Base-by-base conservation (phyloP, 1,140 invertebrate genomes). In the Philopotamus ludificatus region DNA sequence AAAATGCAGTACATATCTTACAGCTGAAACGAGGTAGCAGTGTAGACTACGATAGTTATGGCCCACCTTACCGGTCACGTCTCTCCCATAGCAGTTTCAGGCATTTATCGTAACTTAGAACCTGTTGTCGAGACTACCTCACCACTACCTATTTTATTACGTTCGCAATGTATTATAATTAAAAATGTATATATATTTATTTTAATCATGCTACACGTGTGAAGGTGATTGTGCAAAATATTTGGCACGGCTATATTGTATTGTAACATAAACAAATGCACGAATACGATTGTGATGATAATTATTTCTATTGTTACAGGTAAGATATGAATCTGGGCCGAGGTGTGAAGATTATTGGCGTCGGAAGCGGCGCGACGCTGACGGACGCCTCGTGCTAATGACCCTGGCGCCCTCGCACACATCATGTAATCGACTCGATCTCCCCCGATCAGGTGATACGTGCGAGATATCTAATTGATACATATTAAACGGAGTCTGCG, bases 41-140 rank as follows among this genome's bases (percentile, higher is more conserved):
- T 42, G 57, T 23, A 25, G 23, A 45, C 10, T 60, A 26, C 21
- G 26, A 60, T 47, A 60, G 21, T 60, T 60, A 60, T 47, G 41
- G 57, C 21, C 57, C 62, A 65, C 66, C 63, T 54, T 51, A 12
- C 39, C 42, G 63, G 67, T 45, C 63, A 68, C 67, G 67, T 68
- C 42, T 55, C 34, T 53, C 61, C 67, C 50, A 65, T 68, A 64
- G 34, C 44, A 61, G 63, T 63, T 49, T 12, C 18, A 20, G 16
- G 47, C 51, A 10, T 12, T 15, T 16, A 44, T 39, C 41, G 45
- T 68, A 65, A 65, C 63, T 68, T 62, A 47, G 51, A 16, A 49
- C 20, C 67, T 65, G 65, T 68, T 63, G 57, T 47, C 41, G 57
- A 47, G 47, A 41, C 45, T 50, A 18, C 12, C 22, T 10, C 28